These are phyloP conservation scores for Dolichotis patagonum DNA, from an alignment of 2,113 vertebrate species.

Conservation along the genomic window DNA sequence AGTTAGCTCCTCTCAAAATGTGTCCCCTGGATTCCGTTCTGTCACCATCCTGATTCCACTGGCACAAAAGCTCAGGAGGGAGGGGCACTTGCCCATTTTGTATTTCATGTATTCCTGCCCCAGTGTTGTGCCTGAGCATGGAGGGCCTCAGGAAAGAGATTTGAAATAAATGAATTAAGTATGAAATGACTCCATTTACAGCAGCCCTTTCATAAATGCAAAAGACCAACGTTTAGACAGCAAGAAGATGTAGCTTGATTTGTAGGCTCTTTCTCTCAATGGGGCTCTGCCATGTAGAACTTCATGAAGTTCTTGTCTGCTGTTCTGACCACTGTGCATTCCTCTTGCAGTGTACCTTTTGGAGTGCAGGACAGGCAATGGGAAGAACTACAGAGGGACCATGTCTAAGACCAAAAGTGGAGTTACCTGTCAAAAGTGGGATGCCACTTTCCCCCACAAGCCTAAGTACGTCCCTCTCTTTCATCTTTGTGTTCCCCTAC, in stretches of 20 bases:
- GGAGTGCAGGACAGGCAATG: conserved; percentile 74
- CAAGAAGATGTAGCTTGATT: accelerated
- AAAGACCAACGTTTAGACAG: neutral
- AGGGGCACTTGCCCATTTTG: accelerated
- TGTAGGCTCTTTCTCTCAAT: accelerated
- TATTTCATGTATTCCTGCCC: neutral
- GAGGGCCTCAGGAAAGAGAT: neutral
- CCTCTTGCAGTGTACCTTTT: conserved; percentile 71
- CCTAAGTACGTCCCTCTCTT: conserved; percentile 65
- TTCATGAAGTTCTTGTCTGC: neutral
- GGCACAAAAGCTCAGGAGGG: accelerated
- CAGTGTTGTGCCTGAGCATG: accelerated
- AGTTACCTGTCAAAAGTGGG: conserved; percentile 70
- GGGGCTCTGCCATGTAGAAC: accelerated
- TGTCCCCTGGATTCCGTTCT: neutral
- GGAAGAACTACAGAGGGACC: conserved; percentile 70
- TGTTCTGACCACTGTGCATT: neutral
- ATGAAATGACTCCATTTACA: accelerated
- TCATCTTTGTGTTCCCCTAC: accelerated
- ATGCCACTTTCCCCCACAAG: neutral
- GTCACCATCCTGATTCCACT: accelerated
- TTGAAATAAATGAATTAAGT: neutral
- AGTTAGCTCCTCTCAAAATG: neutral
- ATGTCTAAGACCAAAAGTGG: conserved; percentile 54
- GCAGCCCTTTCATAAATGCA: accelerated